Base-by-base conservation (phyloP, 2,888 invertebrate species). In the Polymixis lichenea region DNA sequence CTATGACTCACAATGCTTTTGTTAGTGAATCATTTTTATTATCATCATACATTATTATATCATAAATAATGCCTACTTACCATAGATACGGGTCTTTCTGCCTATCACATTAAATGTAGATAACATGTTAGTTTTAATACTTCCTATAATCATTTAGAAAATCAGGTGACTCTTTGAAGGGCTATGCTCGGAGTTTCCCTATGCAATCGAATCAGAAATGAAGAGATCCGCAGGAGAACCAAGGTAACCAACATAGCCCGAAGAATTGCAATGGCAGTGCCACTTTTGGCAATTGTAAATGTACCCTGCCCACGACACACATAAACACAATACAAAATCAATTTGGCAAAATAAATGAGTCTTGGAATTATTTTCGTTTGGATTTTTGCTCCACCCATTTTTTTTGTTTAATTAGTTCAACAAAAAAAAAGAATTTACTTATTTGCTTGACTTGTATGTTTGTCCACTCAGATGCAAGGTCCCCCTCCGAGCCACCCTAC, bases 401-500 rank as follows among this genome's bases (percentile, higher is more conserved):
- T n/a, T 9, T 38, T 38, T 38, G 61, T 8, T 22, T 11, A 13
- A n/a, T n/a, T 3, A 32, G 1, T 19, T 58, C 19, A 32, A 32
- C 28, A 9, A 22, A 64, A 64, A 43, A 2, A 0, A n/a, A 28
- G 7, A n/a, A 17, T 19, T 38, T n/a, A n/a, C 2, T 22, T 49
- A 13, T 38, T 53, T 9, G 11, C 17, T 13, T 32, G 13, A 61
- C 15, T 15, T 56, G 9, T 69, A 15, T 64, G 3, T 64, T 60
- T 66, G 8, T 61, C 15, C 17, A 68, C 17, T 32, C 86, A 93
- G 93, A 83, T 92, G 82, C 91, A 90, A 72, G 90, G 86, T 0
- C 90, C 93, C 62, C 93, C 95, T 80, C 91, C 95, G 67, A 93
- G 91, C 86, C 94, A 95, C 89, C 92, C 97, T 82, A 97, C 97